Base-by-base conservation (phyloP, 2,797 vertebrate species). In the Hoplostethus atlanticus region DNA sequence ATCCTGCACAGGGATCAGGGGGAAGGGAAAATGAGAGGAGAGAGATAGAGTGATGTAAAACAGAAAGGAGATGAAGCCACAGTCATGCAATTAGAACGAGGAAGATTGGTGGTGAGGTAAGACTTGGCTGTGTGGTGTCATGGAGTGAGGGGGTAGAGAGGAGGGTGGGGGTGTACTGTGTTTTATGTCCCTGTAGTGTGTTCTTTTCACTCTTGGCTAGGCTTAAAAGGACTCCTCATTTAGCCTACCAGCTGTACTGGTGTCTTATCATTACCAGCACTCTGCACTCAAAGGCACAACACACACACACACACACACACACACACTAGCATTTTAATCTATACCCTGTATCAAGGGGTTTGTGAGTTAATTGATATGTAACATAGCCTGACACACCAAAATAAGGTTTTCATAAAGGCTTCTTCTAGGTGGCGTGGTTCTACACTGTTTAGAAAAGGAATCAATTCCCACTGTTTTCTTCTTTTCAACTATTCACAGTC, bases 161-260 rank as follows among this genome's bases (percentile, higher is more conserved):
- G 28, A 54, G 56, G 63, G 36, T 28, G 61, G 10, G 65, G 56
- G 66, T 68, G 73, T 59, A 46, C 68, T 82, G 70, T 75, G 78
- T 87, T 84, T 90, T 87, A 88, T 83, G 79, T 91, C 79, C 74
- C 73, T 54, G 73, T 55, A 60, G 82, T 89, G 79, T 88, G 76
- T 85, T 82, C 75, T 89, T 47, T 53, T 85, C 83, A 73, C 80
- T 90, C 76, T 83, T 92, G 88, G 85, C 89, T 85, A 75, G 72
- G 73, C 80, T 89, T 89, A 34, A 91, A 92, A 91, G 85, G 77
- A 90, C 57, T 76, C 81, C 66, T 92, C 76, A 73, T 91, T 91
- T 90, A 86, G 83, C 79, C 63, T 48, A 83, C 48, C 89, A 91
- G 85, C 87, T 87, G 87, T 62, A 83, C 84, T 64, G 68, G 73